These are phyloP conservation scores for Kradibia gibbosae DNA, from an alignment of 1,140 invertebrate species.

Conservation along the genomic window DNA sequence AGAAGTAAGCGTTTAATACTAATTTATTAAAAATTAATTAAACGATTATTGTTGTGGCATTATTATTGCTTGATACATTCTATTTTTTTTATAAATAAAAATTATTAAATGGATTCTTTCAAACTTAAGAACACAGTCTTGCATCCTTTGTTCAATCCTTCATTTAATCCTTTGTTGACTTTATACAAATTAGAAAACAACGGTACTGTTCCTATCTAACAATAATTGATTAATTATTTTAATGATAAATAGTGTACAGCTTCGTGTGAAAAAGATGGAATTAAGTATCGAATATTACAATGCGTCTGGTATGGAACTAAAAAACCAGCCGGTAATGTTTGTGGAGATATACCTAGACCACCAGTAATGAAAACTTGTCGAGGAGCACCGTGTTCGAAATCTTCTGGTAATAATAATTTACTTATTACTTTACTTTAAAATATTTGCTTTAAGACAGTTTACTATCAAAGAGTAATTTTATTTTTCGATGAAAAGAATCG, in stretches of 20 bases:
- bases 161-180: not conserved
- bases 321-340: conserved; percentile 86
- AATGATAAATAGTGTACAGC: conserved; percentile 80
- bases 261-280: conserved; percentile 80
- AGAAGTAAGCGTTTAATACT: conserved; percentile 77
- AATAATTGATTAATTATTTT: not conserved
- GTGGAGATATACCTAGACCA: conserved; percentile 81
- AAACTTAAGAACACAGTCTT: not conserved
- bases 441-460: too few species aligned
- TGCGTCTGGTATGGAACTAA: conserved; percentile 91
- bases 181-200: not conserved
- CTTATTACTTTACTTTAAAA: too few species aligned
- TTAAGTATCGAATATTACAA: conserved; percentile 87
- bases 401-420: conserved; percentile 59
- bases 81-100: not conserved
- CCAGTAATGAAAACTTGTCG: conserved; percentile 84
- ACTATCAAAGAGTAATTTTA: too few species aligned
- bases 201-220: not conserved
- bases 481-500: too few species aligned
- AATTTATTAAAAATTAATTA: too few species aligned
- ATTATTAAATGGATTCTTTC: not conserved
- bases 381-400: conserved; percentile 76
- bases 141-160: conserved; percentile 9
- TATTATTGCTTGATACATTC: too few species aligned
- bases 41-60: too few species aligned